Base-by-base conservation (phyloP, 2,113 vertebrate genomes). In the Archocentrus centrarchus region DNA sequence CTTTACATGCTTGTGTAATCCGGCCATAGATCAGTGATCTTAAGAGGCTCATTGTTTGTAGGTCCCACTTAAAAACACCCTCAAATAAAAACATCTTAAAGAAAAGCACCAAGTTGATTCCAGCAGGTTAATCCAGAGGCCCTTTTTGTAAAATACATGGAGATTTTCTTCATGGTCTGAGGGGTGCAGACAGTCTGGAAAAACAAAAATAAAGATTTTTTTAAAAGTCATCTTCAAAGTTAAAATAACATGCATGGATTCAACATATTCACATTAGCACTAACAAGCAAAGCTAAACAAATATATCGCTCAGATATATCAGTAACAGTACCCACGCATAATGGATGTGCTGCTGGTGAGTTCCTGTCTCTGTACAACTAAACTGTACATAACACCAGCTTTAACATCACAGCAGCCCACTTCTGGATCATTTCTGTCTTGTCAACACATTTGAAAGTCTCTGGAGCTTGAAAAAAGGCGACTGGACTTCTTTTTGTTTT, bases 161-260 rank as follows among this genome's bases (percentile, higher is more conserved):
- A 98, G 91, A 99, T 99, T 93, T 99, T 99, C 94, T 97, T 97
- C 95, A 96, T 97, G 86, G 93, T 96, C 76, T 91, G 91, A 13
- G 96, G 96, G n/a, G 96, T 95, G 70, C 90, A 84, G 80, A 89
- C 83, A 82, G 90, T 91, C 97, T 98, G 89, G 11, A 93, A 81
- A 81, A 86, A 90, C 41, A 75, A 86, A 66, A 60, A 44, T 32
- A 27, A 18, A 50, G 6, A 55, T 32, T 32, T 32, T 32, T 32
- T 32, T 32, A 27, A 68, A 82, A 20, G 14, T 82, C 24, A 90
- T 47, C 7, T 35, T 8, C 3, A 61, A 47, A 90, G 57, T 7
- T 32, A 10, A 5, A 64, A 55, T 47, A 59, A 79, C 17, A 41
- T 77, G 2, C 17, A 53, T 73, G 17, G 2, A 66, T 24, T 2